Evolutionary conservation across 2,888 invertebrate genomes (phyloP).

Genomic region (Hyposoter dolosus): DNA sequence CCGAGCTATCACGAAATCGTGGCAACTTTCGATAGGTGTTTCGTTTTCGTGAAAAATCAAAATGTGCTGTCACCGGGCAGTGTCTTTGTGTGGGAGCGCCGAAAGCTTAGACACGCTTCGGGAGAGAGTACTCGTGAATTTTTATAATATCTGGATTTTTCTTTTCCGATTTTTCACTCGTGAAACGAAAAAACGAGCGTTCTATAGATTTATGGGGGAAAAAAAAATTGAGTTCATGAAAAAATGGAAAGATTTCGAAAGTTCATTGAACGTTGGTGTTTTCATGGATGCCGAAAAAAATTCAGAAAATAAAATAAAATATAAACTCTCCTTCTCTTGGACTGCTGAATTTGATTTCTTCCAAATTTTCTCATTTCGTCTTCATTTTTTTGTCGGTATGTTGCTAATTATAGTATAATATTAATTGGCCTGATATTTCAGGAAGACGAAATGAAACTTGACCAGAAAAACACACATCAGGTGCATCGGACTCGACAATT

Average conservation of each 20-base stretch:
- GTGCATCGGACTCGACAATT: not conserved
- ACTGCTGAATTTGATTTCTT: not conserved
- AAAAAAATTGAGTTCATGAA: not conserved
- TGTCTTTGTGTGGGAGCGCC: constrained; percentile 9
- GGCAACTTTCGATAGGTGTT: not conserved
- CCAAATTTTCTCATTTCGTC: not conserved
- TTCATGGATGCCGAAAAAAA: not conserved
- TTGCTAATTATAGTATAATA: not conserved
- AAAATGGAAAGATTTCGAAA: not conserved
- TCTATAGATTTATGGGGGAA: not conserved
- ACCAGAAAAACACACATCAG: not conserved
- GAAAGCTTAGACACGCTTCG: constrained; percentile 29
- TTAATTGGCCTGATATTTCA: not conserved
- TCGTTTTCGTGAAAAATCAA: constrained; percentile 56
- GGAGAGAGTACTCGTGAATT: not conserved
- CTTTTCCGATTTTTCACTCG: not conserved
- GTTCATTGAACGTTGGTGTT: not conserved
- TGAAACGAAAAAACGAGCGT: not conserved
- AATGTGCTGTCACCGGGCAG: constrained; percentile 2
- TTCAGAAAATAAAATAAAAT: not conserved
- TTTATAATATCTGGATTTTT: not conserved
- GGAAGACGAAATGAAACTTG: not conserved
- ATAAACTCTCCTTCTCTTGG: too few relatives aligned
- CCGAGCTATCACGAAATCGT: constrained; percentile 13
- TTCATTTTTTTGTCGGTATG: not conserved